Base-by-base conservation (phyloP, 2,888 invertebrate genomes). In the Ferdinandea cuprea region DNA sequence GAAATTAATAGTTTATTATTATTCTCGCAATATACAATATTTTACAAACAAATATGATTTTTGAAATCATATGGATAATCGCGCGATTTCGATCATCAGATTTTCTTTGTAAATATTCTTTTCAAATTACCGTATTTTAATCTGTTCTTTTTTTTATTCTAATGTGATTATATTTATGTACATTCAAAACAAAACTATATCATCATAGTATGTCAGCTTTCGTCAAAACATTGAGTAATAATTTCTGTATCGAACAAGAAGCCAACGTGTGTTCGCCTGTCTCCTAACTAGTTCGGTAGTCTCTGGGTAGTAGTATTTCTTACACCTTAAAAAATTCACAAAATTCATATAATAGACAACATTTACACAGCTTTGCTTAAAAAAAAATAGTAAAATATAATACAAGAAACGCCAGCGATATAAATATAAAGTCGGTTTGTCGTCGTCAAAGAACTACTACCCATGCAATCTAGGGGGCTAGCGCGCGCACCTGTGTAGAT, bases 41-140 rank as follows among this genome's bases (percentile, higher is more conserved):
- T 72, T 85, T 83, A 83, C 83, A 83, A 83, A 83, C 83, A 83
- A 83, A 83, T 69, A 65, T 66, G 66, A 66, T 72, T 77, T 77
- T 66, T 71, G 0, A 77, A 72, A 56, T 61, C 35, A 83, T 72
- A 48, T 25, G 15, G 13, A 72, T 21, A 61, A 66, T 44, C 72
- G 52, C 72, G 52, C 44, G 66, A 48, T 17, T 35, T 15, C 40
- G 37, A 56, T 68, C 17, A 32, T 63, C 32, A 61, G 7, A 13
- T 40, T 59, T 59, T 80, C 19, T 19, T 50, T 50, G 63, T 40
- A 56, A 21, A 65, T 50, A 30, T 68, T n/a, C 3, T 42, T 58
- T 48, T 71, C 48, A 46, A 72, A 68, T 77, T 68, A 54, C 61
- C 32, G 30, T 77, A 37, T 42, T 59, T 25, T 32, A 40, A 28